Evolutionary conservation across 2,113 vertebrate species (phyloP), one percentile per base, ranked within the genome.

Genomic region (Diphyllodes magnificus): DNA sequence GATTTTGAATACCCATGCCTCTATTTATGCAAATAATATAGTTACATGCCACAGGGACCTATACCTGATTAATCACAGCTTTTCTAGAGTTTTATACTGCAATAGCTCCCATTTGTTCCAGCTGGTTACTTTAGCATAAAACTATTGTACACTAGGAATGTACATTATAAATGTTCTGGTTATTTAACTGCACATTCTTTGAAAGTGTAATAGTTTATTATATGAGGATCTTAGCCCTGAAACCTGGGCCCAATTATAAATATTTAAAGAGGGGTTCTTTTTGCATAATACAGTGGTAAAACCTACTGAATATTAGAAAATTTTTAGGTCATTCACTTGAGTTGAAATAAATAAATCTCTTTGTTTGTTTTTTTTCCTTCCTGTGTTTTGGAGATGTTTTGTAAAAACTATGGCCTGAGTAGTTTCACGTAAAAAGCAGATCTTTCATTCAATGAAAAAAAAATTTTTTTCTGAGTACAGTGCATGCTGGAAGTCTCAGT

Each of bases 51-150:
- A 56, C 45, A 84, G 75, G 24, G 61, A 80, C 80, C 39, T 86
- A 75, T 59, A 90, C 57, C 40, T 94, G 94, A 78, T 92, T 83
- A 91, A 96, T 93, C 85, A 86, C 68, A 88, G 76, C 60, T 92
- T 96, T 94, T 88, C 68, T 81, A n/a, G 60, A 51, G 31, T 86
- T 95, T 90, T 86, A 75, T 68, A 45, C 24, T 63, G 37, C 47
- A 86, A 17, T 71, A 91, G 76, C 37, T 95, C 37, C 78, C 35
- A 91, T 96, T 95, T 95, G 66, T 94, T 95, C 72, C 94, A 93
- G 73, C 61, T 95, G 86, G 80, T 86, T 95, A 82, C 91, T 61
- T 75, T 75, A 89, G 54, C 56, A 68, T 90, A 66, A 87, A 93
- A 44, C 70, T 93, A 56, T 83, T 90, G 71, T 73, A 66, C 42